Percentiles rank a stretch among this genome's conserved stretches.
Evolutionary conservation across 2,888 invertebrate genomes (phyloP).

Genomic region (Autographa pulchrina): DNA sequence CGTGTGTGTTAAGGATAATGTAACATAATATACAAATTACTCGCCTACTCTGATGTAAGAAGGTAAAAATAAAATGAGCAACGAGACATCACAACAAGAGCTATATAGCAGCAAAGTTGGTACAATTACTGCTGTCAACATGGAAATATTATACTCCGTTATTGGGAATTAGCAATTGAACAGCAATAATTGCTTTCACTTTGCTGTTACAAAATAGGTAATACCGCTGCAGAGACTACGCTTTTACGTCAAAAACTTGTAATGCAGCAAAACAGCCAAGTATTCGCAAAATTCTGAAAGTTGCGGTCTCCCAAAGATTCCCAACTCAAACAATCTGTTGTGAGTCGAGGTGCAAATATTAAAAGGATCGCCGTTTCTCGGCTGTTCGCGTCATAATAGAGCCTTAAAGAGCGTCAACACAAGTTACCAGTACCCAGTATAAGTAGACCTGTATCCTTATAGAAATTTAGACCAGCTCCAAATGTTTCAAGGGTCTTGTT

Average conservation of each 20-base stretch:
- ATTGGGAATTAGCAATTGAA: too few species aligned
- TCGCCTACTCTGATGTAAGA: not conserved
- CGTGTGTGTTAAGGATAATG: not conserved
- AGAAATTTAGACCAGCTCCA: not conserved
- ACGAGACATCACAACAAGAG: too few species aligned
- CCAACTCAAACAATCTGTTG: conserved; percentile 42
- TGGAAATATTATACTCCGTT: too few species aligned
- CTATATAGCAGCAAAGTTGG: too few species aligned
- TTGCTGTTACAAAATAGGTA: too few species aligned
- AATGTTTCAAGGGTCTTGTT: conserved; percentile 43
- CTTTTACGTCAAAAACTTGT: too few species aligned
- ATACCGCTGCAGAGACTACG: too few species aligned
- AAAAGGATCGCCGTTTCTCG: conserved; percentile 53
- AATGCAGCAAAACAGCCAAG: not conserved
- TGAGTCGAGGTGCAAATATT: conserved; percentile 57
- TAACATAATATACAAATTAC: not conserved
- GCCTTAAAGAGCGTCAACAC: conserved; percentile 73
- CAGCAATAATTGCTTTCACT: too few species aligned
- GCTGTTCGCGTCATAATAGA: conserved; percentile 64
- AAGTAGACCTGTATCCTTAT: conserved; percentile 42
- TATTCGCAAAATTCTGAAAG: conserved; percentile 14
- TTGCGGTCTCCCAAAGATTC: conserved; percentile 38
- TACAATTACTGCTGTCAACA: too few species aligned
- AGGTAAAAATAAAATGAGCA: not conserved
- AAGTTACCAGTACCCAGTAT: conserved; percentile 57